Conservation (phyloP, 2,113 vertebrate species). For the Petromus typicus region DNA sequence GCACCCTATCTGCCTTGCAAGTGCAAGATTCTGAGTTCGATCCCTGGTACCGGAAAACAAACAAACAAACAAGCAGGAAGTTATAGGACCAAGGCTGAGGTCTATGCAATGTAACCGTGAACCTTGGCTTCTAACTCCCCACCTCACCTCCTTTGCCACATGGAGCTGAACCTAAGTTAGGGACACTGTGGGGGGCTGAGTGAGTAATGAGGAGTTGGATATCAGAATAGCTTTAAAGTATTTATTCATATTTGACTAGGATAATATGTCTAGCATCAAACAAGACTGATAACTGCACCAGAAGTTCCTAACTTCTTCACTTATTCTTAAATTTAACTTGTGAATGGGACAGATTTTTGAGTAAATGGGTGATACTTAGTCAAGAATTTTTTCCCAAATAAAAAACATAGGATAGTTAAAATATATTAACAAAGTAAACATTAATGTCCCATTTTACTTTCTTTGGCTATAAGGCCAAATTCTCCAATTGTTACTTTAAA, state of each 20-base stretch:
- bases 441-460: background rate
- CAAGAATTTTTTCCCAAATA: background rate
- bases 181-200: too few relatives aligned
- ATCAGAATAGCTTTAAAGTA: background rate
- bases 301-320: background rate
- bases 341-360: background rate
- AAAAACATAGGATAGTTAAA: conserved; percentile 3
- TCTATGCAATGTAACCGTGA: background rate
- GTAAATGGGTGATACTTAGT: background rate
- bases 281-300: background rate
- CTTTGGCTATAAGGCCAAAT: background rate
- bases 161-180: background rate
- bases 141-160: too few relatives aligned
- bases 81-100: background rate
- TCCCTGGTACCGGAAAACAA: too few relatives aligned
- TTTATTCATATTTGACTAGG: background rate
- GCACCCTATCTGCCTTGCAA: too few relatives aligned
- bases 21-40: too few relatives aligned
- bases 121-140: background rate
- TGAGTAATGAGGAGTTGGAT: background rate
- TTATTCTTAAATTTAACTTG: conserved; percentile 36
- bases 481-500: background rate
- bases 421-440: background rate
- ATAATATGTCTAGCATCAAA: background rate
- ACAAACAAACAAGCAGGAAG: too few relatives aligned